Base-by-base conservation (phyloP, 2,113 vertebrate genomes). In the Chaenogobius annularis region DNA sequence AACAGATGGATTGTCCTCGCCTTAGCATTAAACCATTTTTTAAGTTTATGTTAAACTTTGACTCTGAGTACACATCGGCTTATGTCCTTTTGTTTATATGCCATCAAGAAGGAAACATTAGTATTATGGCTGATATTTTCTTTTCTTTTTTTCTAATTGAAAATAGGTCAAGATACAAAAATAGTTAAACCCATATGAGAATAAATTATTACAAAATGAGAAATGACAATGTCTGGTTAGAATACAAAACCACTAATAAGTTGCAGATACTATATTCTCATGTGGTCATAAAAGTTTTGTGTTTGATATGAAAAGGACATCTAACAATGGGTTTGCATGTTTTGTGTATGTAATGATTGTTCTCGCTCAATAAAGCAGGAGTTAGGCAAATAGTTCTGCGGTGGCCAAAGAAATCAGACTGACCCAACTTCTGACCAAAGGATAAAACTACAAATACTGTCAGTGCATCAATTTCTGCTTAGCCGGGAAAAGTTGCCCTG, bases 231-330 rank as follows among this genome's bases (percentile, higher is more conserved):
- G 43, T 69, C 63, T 69, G 76, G 78, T 70, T 79, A 43, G 62
- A 66, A 78, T 78, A 31, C 15, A 17, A 74, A 74, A 73, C 46
- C 73, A 73, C 82, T 83, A 86, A 90, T 79, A 77, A 80, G 76
- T 85, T 83, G 63, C 86, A 86, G 83, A 82, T 63, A 56, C 54
- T 23, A 20, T 23, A 74, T 64, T 47, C 82, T 83, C 72, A 48
- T 31, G 65, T 26, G 75, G 44, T 70, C 77, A 43, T 47, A 22
- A 70, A 77, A 56, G 54, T 56, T 56, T 56, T 56, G 66, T 56
- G 66, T 81, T 75, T 77, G 50, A 80, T 80, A 73, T 78, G 15
- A 74, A 79, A 62, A 85, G 67, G 26, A 83, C 85, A 6, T n/a
- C 73, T 85, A 59, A 85, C 78, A 70, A 58, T 61, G 22, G 50